Evolutionary conservation across 2,888 invertebrate genomes (phyloP).

Genomic region (Liopterus haemorrhoidalis): DNA sequence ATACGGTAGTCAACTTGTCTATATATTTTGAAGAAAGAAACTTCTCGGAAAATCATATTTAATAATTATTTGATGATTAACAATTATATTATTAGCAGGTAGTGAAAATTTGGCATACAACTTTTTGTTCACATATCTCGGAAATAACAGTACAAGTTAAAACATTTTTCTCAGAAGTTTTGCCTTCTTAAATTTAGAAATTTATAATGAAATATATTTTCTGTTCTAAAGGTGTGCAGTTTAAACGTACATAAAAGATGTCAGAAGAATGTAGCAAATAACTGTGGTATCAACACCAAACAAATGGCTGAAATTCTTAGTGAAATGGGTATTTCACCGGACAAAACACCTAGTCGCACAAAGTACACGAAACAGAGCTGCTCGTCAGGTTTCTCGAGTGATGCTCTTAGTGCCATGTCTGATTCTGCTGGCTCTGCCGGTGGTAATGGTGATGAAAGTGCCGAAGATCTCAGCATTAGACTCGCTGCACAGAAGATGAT

Average conservation of each 20-base stretch:
- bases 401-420: slow-evolving; percentile 30
- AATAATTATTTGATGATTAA: too few species aligned
- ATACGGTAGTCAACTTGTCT: too few species aligned
- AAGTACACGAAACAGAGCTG: slow-evolving; percentile 33
- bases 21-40: too few species aligned
- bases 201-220: too few species aligned
- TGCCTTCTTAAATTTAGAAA: too few species aligned
- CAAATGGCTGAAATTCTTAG: slow-evolving; percentile 91
- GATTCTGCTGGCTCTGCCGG: slow-evolving; percentile 32
- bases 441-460: slow-evolving; percentile 35
- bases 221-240: slow-evolving; percentile 65
- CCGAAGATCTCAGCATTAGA: slow-evolving; percentile 31
- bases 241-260: slow-evolving; percentile 99
- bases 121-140: too few species aligned
- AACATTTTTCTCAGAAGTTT: too few species aligned
- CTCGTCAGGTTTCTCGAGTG: slow-evolving; percentile 13
- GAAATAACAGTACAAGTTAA: too few species aligned
- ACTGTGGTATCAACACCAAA: slow-evolving; percentile 97
- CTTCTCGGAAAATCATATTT: too few species aligned
- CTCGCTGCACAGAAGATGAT: slow-evolving; percentile 43
- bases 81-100: too few species aligned
- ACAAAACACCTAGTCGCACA: slow-evolving; percentile 66
- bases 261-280: slow-evolving; percentile 98
- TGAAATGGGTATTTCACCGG: slow-evolving; percentile 86
- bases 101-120: too few species aligned